These are phyloP conservation scores for Atherinomorus stipes DNA, from an alignment of 2,113 vertebrate species.

Conservation along the genomic window DNA sequence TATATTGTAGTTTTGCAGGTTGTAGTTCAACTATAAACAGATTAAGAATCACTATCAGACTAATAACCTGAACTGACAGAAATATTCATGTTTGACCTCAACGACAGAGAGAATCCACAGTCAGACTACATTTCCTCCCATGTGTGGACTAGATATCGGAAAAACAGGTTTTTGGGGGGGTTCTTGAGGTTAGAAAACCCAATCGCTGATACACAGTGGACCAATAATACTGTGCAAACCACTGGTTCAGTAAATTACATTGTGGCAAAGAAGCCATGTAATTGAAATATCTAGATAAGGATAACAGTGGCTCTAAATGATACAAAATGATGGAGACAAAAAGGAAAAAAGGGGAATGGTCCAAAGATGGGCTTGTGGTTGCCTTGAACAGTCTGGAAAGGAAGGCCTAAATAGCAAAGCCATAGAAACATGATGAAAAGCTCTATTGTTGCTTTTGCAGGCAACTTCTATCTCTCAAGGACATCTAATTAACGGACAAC, in stretches of 20 bases:
- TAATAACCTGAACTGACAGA: conserved; percentile 7
- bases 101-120: conserved; percentile 18
- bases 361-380: conserved; percentile 71
- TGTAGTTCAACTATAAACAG: no score
- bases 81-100: conserved; percentile 12
- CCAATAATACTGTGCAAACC: conserved; percentile 58
- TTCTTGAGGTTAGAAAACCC: background rate
- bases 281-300: conserved; percentile 76
- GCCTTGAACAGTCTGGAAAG: conserved; percentile 80
- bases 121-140: conserved; percentile 14
- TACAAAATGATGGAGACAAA: conserved; percentile 73
- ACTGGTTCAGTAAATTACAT: conserved; percentile 69
- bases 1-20: background rate
- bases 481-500: conserved; percentile 88
- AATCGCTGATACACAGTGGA: conserved; percentile 49
- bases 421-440: conserved; percentile 82
- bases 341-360: conserved; percentile 45
- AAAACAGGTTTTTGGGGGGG: background rate
- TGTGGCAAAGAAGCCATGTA: conserved; percentile 62
- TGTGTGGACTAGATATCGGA: conserved; percentile 21
- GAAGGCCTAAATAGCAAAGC: conserved; percentile 79
- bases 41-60: background rate
- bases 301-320: conserved; percentile 77
- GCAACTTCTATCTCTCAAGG: conserved; percentile 82
- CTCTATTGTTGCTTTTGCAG: conserved; percentile 80